phyloP scores from a whole-genome alignment of 2,797 vertebrate genomes.

The Catamblyrhynchus diadema region DNA sequence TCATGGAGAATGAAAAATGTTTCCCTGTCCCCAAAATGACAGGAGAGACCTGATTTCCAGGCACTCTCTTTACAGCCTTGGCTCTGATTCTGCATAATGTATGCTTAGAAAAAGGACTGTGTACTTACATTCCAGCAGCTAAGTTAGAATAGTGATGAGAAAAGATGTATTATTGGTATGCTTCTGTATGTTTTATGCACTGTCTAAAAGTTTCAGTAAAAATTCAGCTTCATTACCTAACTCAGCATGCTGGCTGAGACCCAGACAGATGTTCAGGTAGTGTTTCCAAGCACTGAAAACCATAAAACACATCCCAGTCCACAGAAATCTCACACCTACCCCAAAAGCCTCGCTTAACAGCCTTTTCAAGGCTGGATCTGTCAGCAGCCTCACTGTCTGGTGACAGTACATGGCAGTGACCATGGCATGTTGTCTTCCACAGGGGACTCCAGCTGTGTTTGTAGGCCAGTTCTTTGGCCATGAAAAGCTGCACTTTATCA shows the following conservation, averaged over 20 bases:
- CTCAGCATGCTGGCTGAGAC: not conserved
- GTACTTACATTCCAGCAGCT: not conserved
- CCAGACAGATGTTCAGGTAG: not conserved
- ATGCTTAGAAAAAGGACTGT: not conserved
- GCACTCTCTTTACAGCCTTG: not conserved
- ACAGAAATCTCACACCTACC: not conserved
- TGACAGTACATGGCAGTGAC: not conserved
- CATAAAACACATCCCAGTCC: not conserved
- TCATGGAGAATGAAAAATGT: not conserved
- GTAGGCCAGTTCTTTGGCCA: not conserved
- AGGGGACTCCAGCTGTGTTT: fast-evolving
- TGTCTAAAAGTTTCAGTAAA: not conserved
- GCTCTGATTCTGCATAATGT: not conserved
- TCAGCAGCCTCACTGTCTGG: not conserved
- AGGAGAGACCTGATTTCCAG: not conserved
- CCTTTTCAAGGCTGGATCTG: not conserved
- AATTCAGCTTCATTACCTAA: not conserved
- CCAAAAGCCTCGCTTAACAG: not conserved
- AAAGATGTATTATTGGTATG: not conserved
- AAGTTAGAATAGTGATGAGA: not conserved
- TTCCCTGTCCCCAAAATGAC: not conserved
- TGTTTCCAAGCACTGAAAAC: not conserved
- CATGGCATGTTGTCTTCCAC: not conserved
- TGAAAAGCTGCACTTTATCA: not conserved
- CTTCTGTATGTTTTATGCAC: not conserved